Conservation (phyloP, 2,888 invertebrate species). For the Scelioninae gen. 2 region DNA sequence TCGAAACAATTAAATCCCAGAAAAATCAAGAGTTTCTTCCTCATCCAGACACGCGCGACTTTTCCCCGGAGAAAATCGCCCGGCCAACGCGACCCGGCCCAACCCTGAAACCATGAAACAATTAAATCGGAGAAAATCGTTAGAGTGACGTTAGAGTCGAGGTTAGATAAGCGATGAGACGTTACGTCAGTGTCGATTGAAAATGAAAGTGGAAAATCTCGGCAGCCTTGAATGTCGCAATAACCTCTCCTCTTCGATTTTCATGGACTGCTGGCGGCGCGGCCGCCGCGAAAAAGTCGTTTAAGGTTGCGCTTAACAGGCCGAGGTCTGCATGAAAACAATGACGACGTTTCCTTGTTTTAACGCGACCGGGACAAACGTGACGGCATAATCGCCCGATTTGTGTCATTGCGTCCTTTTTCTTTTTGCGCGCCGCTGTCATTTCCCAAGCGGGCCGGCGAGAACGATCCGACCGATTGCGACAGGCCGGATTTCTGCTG, state of each 20-base stretch:
- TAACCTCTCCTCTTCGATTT: slow-evolving; percentile 61
- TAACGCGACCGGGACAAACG: slow-evolving; percentile 53
- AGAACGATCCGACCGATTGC: slow-evolving; percentile 20
- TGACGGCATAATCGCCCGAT: slow-evolving; percentile 48
- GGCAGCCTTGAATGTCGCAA: slow-evolving; percentile 59
- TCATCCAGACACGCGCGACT: too few relatives aligned
- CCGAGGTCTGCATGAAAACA: slow-evolving; percentile 60
- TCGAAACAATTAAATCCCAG: too few relatives aligned
- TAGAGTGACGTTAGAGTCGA: slow-evolving; percentile 47
- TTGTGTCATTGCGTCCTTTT: slow-evolving; percentile 50
- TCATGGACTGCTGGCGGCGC: slow-evolving; percentile 59
- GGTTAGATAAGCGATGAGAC: slow-evolving; percentile 56
- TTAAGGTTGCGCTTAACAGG: slow-evolving; percentile 60
- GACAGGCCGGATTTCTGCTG: neutral
- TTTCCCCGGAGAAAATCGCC: too few relatives aligned
- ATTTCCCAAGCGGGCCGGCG: slow-evolving; percentile 38
- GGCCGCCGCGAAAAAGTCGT: slow-evolving; percentile 57
- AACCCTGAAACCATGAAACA: too few relatives aligned
- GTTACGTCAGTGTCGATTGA: slow-evolving; percentile 55
- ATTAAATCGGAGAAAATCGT: slow-evolving; percentile 53
- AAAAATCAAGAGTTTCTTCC: too few relatives aligned
- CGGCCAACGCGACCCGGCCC: too few relatives aligned
- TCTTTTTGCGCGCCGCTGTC: slow-evolving; percentile 26
- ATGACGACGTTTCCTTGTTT: slow-evolving; percentile 58
- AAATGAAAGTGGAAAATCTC: slow-evolving; percentile 60